Conservation (phyloP, 2,797 vertebrate genomes). For the Psittacula derbiana region DNA sequence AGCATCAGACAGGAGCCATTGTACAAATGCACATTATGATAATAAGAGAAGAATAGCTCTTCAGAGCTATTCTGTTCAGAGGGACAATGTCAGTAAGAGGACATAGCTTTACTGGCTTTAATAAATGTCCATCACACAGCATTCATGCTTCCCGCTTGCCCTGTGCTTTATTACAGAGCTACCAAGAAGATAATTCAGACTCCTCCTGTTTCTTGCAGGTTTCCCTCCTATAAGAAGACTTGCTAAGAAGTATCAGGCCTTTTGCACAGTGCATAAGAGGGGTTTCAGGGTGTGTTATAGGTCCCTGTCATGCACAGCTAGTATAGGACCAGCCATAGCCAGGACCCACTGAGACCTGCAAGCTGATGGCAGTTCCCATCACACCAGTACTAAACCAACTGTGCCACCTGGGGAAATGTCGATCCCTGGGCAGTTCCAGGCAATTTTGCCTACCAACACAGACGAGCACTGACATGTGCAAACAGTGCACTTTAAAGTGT, state of each 20-base stretch:
- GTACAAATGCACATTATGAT: background rate
- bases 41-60: background rate
- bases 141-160: background rate
- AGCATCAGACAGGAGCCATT: background rate
- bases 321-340: background rate
- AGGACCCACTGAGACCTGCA: background rate
- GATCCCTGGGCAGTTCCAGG: background rate
- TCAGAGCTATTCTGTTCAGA: background rate
- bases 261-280: background rate
- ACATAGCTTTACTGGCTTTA: background rate
- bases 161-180: background rate
- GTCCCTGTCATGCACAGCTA: background rate
- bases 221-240: background rate
- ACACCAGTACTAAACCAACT: accelerated
- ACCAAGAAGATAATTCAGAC: background rate
- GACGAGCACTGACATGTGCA: accelerated
- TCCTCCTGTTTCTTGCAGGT: background rate
- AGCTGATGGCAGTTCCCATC: background rate
- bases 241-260: background rate
- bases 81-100: background rate
- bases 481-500: background rate
- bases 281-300: background rate
- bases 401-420: background rate
- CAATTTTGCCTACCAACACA: background rate
- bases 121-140: background rate